These are phyloP conservation scores for Lymantria monacha DNA, from an alignment of 2,888 invertebrate species.

Conservation along the genomic window DNA sequence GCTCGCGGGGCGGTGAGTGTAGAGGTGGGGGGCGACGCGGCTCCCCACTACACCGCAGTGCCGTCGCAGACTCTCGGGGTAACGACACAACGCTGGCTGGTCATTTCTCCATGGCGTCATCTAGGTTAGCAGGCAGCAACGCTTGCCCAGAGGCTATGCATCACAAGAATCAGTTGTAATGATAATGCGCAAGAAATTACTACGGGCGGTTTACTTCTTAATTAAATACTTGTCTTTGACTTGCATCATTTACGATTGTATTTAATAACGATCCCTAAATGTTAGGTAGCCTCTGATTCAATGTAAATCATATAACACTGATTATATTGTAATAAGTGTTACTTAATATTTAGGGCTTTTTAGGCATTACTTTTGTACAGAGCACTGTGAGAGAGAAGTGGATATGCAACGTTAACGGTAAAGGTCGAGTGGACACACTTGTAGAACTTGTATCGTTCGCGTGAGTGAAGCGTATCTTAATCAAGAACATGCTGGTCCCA, in stretches of 20 bases:
- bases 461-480: slow-evolving; percentile 2
- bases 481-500: slow-evolving; percentile 1
- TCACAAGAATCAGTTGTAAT: slow-evolving; percentile 38
- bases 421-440: slow-evolving; percentile 10
- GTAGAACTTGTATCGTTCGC: slow-evolving; percentile 3
- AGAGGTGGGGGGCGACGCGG: slow-evolving; percentile 32
- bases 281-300: too few relatives aligned
- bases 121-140: slow-evolving; percentile 57
- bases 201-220: slow-evolving; percentile 23
- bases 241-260: slow-evolving; percentile 23
- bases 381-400: slow-evolving; percentile 21
- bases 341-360: too few relatives aligned
- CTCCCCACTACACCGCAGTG: slow-evolving; percentile 23
- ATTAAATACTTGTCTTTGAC: slow-evolving; percentile 33
- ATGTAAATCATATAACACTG: too few relatives aligned
- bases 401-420: slow-evolving; percentile 26
- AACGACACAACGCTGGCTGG: slow-evolving; percentile 74
- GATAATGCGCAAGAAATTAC: slow-evolving; percentile 26
- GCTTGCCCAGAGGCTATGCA: slow-evolving; percentile 67
- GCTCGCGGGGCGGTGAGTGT: slow-evolving; percentile 29
- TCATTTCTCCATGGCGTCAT: slow-evolving; percentile 76
- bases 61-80: slow-evolving; percentile 59
- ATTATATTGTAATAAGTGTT: too few relatives aligned
- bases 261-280: too few relatives aligned
- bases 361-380: slow-evolving; percentile 17